Evolutionary conservation across 2,888 invertebrate species (phyloP), one percentile per base, ranked within the genome.

Genomic region (Asteroscopus sphinx): DNA sequence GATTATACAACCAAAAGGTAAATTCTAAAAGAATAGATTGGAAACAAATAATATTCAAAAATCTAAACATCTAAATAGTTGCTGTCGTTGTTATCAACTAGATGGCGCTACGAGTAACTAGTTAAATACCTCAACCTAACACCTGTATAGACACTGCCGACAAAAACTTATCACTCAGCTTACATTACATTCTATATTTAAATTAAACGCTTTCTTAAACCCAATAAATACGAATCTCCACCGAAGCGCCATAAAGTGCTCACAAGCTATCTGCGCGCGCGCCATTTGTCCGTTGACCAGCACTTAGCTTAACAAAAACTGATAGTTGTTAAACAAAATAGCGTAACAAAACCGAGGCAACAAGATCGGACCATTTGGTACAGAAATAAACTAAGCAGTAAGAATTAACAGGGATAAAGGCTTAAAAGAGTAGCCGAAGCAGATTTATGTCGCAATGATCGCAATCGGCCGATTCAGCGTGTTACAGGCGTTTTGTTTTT

Each of bases 241-340:
- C 52, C 68, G 53, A 49, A 66, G 69, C 56, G 37, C 73, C 76
- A 76, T 76, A 76, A 76, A 76, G 70, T 76, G 68, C 63, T 76
- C 76, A 66, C 69, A 47, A 62, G 64, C 87, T 92, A 92, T 93
- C 91, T 85, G 78, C 77, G 80, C 86, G 81, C 86, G 84, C 87
- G 89, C 92, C 91, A 90, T 92, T 92, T 92, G 91, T 91, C 89
- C 89, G 87, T 83, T 88, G 88, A 85, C 86, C 91, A 89, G 93
- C 92, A 92, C 92, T 93, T 93, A 92, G 90, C 92, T 92, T 91
- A 92, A 92, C 92, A 92, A 92, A 93, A 93, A 93, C 92, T 90
- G 93, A 93, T 92, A 92, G 92, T 92, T 93, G 93, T 93, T 86
- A 89, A 89, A 90, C 91, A 89, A 93, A 93, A 90, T 87, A 88